Conservation (phyloP, 2,113 vertebrate genomes). For the Drymodes brunneopygia region DNA sequence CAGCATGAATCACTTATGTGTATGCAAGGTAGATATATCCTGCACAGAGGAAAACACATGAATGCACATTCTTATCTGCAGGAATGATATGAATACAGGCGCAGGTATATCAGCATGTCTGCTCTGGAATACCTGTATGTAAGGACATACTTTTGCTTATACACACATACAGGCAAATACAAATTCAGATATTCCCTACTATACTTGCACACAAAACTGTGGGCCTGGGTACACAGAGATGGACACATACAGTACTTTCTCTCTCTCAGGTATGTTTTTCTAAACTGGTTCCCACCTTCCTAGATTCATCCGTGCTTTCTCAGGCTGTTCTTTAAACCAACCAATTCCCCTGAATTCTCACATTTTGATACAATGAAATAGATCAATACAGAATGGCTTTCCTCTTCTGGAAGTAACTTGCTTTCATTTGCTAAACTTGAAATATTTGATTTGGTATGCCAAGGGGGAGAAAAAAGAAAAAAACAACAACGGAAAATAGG, state of each 20-base stretch:
- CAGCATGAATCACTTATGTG: neutral
- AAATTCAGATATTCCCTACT: neutral
- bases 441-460: neutral
- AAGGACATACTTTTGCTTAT: accelerated
- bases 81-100: neutral
- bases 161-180: neutral
- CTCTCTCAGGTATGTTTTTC: neutral
- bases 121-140: neutral
- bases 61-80: neutral
- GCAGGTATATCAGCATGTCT: neutral
- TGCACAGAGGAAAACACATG: neutral
- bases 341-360: neutral
- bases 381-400: neutral
- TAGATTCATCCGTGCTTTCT: neutral
- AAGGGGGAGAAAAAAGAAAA: neutral
- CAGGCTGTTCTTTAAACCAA: neutral
- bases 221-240: neutral
- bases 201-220: neutral
- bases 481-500: neutral
- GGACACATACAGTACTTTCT: neutral
- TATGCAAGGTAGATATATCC: too few species aligned
- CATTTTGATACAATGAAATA: neutral
- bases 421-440: constrained; percentile 42
- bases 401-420: constrained; percentile 18
- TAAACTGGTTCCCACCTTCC: neutral